Evolutionary conservation across 2,888 invertebrate species (phyloP).

Genomic region (Pammene fasciana): DNA sequence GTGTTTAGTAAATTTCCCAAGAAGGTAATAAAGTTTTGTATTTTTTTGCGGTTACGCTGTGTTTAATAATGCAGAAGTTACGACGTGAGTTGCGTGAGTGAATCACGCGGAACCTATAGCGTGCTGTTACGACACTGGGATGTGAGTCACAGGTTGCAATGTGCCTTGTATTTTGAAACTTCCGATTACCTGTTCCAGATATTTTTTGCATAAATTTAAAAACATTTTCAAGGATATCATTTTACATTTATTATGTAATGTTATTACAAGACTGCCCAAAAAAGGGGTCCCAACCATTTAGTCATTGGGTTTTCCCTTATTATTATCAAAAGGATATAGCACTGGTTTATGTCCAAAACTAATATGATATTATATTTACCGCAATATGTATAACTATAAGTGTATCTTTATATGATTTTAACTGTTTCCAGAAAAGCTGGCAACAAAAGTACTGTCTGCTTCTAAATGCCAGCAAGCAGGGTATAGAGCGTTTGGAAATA

Average conservation of each 20-base stretch:
- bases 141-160: conserved; percentile 38
- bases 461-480: conserved; percentile 92
- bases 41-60: conserved; percentile 13
- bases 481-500: conserved; percentile 92
- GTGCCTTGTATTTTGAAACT: conserved; percentile 26
- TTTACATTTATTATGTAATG: no score
- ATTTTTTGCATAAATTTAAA: neutral
- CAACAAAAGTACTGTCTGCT: conserved; percentile 90
- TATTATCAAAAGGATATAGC: neutral
- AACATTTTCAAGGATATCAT: neutral
- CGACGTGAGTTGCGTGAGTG: conserved; percentile 35
- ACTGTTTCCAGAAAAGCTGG: conserved; percentile 90
- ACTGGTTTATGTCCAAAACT: neutral
- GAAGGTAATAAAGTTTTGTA: conserved; percentile 77
- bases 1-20: conserved; percentile 90
- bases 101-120: conserved; percentile 38
- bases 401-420: conserved; percentile 2
- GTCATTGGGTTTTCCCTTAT: neutral
- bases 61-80: conserved; percentile 40
- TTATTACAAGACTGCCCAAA: no score
- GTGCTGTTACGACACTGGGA: conserved; percentile 34
- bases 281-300: neutral
- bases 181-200: conserved; percentile 32
- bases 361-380: neutral
- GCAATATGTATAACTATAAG: neutral